These are phyloP conservation scores for Drepanosiphum platanoidis DNA, from an alignment of 2,888 invertebrate species.

Conservation along the genomic window DNA sequence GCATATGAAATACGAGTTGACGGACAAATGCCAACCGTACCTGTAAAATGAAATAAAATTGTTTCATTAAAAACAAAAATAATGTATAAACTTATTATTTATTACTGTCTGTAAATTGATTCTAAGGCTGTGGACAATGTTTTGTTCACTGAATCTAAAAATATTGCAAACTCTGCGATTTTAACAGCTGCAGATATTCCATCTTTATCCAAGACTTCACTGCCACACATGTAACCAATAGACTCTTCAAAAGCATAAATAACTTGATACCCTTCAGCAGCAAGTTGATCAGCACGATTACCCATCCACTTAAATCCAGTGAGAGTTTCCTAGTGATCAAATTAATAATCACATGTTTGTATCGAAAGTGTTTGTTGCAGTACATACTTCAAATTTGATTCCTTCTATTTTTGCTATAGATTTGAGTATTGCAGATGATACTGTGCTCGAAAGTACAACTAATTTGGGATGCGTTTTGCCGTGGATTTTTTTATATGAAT, in stretches of 20 bases:
- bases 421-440: constrained; percentile 92
- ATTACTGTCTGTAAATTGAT: constrained; percentile 78
- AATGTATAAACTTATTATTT: constrained; percentile 20
- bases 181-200: constrained; percentile 90
- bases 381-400: constrained; percentile 73
- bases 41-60: constrained; percentile 67
- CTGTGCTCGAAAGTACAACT: constrained; percentile 80
- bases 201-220: constrained; percentile 92
- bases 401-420: constrained; percentile 84
- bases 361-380: constrained; percentile 20
- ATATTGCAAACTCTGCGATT: constrained; percentile 79
- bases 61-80: neutral
- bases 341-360: neutral
- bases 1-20: constrained; percentile 91
- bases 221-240: constrained; percentile 97
- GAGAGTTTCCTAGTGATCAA: constrained; percentile 79
- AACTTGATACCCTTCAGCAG: constrained; percentile 78
- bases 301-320: constrained; percentile 99
- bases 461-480: constrained; percentile 68
- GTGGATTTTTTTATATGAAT: constrained; percentile 68
- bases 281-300: constrained; percentile 81
- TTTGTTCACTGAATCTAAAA: constrained; percentile 72
- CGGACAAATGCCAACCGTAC: constrained; percentile 89
- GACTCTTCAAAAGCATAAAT: constrained; percentile 98
- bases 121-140: constrained; percentile 75